A percentile compares a stretch with the other conserved stretches of the same genome.
These are phyloP conservation scores for Acanthosepion lycidas DNA, from an alignment of 2,888 invertebrate genomes.

Conservation along the genomic window DNA sequence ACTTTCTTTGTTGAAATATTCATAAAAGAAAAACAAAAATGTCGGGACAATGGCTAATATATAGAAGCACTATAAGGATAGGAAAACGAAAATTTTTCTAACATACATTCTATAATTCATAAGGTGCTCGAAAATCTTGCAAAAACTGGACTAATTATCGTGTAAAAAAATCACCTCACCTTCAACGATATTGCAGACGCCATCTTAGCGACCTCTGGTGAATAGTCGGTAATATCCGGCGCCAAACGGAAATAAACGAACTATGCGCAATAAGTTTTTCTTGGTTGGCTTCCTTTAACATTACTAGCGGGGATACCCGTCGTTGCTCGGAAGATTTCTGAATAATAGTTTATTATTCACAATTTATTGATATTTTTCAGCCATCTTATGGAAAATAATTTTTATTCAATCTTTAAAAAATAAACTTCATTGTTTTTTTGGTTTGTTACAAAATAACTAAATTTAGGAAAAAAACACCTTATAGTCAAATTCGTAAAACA, in stretches of 20 bases:
- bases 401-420: no score
- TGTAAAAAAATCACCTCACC: background rate
- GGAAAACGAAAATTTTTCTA: background rate
- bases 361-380: no score
- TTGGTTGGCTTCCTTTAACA: no score
- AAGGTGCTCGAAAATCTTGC: background rate
- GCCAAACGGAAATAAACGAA: background rate
- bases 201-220: slow-evolving; percentile 22
- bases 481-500: no score
- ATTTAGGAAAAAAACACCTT: no score
- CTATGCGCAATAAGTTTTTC: background rate
- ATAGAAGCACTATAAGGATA: background rate
- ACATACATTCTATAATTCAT: background rate
- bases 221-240: background rate
- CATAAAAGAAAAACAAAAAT: background rate
- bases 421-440: no score
- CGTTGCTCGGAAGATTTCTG: no score
- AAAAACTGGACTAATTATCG: background rate
- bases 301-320: no score
- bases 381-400: no score
- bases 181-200: background rate
- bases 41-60: background rate
- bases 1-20: background rate
- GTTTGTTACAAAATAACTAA: no score
- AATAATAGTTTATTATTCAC: no score